Evolutionary conservation across 1,140 invertebrate genomes (phyloP).

Genomic region (Meteorus sp.): DNA sequence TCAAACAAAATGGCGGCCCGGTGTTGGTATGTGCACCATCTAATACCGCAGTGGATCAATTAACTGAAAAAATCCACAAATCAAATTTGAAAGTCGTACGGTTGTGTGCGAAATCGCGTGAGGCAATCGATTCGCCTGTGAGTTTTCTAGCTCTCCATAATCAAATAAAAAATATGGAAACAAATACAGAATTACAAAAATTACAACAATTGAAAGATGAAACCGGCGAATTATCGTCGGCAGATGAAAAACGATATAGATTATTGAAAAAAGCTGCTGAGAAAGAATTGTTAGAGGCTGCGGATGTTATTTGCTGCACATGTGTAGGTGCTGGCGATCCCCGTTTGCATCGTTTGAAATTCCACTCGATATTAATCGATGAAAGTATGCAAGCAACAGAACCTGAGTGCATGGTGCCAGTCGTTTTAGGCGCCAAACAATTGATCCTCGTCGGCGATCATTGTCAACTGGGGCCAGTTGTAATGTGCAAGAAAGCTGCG

Average conservation of each 20-base stretch:
- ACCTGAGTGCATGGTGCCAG: slow-evolving; percentile 98
- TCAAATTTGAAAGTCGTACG: slow-evolving; percentile 97
- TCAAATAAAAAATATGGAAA: slow-evolving; percentile 93
- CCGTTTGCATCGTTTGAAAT: slow-evolving; percentile 86
- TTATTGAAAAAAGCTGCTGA: slow-evolving; percentile 91
- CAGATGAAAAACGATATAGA: slow-evolving; percentile 94
- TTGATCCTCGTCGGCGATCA: slow-evolving; percentile 98
- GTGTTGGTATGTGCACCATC: slow-evolving; percentile 98
- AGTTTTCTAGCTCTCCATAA: slow-evolving; percentile 97
- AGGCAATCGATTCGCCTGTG: slow-evolving; percentile 97
- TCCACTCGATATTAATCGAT: slow-evolving; percentile 97
- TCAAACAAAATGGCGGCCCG: slow-evolving; percentile 90
- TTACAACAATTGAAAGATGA: slow-evolving; percentile 97
- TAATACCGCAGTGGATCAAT: slow-evolving; percentile 98
- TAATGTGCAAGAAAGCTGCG: slow-evolving; percentile 99
- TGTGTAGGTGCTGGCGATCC: slow-evolving; percentile 98
- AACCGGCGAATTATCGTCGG: slow-evolving; percentile 90
- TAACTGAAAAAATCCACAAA: slow-evolving; percentile 98
- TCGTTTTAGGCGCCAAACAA: slow-evolving; percentile 95
- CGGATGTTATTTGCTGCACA: slow-evolving; percentile 99
- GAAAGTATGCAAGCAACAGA: slow-evolving; percentile 97
- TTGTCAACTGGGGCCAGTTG: slow-evolving; percentile 96
- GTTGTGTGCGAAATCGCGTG: slow-evolving; percentile 96
- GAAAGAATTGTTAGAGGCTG: slow-evolving; percentile 88
- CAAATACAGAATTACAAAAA: slow-evolving; percentile 89